These are phyloP conservation scores for Adelphocoris suturalis DNA, from an alignment of 2,888 invertebrate genomes.

Conservation along the genomic window DNA sequence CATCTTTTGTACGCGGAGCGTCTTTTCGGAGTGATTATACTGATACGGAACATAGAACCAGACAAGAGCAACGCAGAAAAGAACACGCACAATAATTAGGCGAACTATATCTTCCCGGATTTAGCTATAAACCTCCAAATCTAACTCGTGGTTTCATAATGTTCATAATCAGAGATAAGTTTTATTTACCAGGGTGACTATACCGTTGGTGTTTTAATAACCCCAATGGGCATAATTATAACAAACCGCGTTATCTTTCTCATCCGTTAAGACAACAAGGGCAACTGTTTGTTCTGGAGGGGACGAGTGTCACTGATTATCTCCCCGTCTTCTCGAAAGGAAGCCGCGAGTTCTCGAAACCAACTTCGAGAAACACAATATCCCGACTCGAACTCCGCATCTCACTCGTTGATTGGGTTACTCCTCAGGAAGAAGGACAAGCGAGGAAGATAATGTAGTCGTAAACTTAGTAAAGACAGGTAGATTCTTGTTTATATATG, in stretches of 20 bases:
- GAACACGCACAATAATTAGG: no score
- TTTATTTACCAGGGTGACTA: no score
- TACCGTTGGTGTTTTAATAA: background rate
- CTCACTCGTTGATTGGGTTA: constrained; percentile 62
- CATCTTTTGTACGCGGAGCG: no score
- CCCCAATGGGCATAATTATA: background rate
- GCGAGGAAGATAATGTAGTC: constrained; percentile 63
- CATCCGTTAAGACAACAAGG: constrained; percentile 15
- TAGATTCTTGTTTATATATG: constrained; percentile 66
- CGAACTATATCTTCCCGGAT: no score
- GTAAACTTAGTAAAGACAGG: constrained; percentile 67
- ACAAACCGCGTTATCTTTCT: background rate
- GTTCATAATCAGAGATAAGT: no score
- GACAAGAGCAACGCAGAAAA: no score
- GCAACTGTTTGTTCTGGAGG: background rate
- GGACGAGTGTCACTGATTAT: background rate
- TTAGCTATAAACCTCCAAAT: no score
- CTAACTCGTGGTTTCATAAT: no score
- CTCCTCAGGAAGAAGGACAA: constrained; percentile 21
- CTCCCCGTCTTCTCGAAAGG: background rate
- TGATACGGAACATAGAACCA: no score
- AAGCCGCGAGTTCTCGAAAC: background rate
- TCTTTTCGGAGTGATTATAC: no score
- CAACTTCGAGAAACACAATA: constrained; percentile 49
- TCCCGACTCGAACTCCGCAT: constrained; percentile 8